A percentile compares a stretch with the other conserved stretches of the same genome.
Evolutionary conservation across 2,888 invertebrate genomes (phyloP).

Genomic region (Silvanus unidentatus): DNA sequence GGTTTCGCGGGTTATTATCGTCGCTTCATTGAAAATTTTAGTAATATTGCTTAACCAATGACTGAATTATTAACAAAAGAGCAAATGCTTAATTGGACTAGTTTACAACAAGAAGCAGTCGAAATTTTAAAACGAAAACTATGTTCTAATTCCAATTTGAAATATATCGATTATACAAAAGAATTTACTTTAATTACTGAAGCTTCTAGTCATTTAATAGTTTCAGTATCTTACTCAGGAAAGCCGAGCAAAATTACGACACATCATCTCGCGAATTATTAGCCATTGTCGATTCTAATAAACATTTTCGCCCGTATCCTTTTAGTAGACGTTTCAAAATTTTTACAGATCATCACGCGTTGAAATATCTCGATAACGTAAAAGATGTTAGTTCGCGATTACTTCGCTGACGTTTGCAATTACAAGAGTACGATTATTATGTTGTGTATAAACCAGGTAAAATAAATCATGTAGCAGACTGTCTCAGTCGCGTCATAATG

Average conservation of each 20-base stretch:
- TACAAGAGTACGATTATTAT: slow-evolving; percentile 11
- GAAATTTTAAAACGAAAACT: slow-evolving; percentile 19
- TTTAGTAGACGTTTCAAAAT: slow-evolving; percentile 2
- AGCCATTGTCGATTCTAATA: neutral
- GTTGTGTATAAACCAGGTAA: slow-evolving; percentile 3
- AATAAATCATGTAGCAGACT: neutral
- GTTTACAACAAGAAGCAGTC: slow-evolving; percentile 17
- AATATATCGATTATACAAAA: slow-evolving; percentile 31
- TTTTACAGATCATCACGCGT: neutral
- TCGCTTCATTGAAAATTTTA: slow-evolving; percentile 18
- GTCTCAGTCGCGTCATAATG: too few relatives aligned
- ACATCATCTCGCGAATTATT: slow-evolving; percentile 2
- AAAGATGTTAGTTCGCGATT: slow-evolving; percentile 1
- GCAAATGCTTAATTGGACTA: slow-evolving; percentile 12
- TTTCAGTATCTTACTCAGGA: slow-evolving; percentile 28
- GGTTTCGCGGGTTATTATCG: slow-evolving; percentile 22
- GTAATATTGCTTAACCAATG: slow-evolving; percentile 16
- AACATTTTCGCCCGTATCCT: slow-evolving; percentile 2
- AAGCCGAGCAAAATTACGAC: slow-evolving; percentile 5
- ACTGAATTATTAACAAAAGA: slow-evolving; percentile 18
- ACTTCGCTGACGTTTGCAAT: neutral
- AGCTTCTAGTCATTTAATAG: slow-evolving; percentile 27
- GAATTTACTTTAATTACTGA: slow-evolving; percentile 30
- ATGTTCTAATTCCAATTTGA: slow-evolving; percentile 17
- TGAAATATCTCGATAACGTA: slow-evolving; percentile 2